Base-by-base conservation (phyloP, 1,140 invertebrate genomes). In the Olivierus martensii region DNA sequence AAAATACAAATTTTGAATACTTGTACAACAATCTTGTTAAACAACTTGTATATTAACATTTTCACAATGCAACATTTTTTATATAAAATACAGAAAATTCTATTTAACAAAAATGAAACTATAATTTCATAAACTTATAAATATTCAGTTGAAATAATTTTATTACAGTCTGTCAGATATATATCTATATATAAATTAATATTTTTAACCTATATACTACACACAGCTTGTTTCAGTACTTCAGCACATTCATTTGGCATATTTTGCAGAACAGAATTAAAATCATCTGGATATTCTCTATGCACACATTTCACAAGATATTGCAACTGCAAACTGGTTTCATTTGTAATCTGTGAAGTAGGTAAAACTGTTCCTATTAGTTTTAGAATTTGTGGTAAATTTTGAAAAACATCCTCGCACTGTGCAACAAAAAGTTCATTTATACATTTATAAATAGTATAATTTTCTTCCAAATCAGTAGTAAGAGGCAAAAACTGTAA, bases 391-490 rank as follows among this genome's bases (percentile, higher is more conserved):
- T 46, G 19, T n/a, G 53, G 53, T 14, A 55, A 39, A 35, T 53
- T 57, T 11, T 53, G 35, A 36, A 50, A 52, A 14, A 57, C 55
- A 39, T 73, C 61, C 22, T 72, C 66, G 58, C 76, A 72, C 0
- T 76, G 75, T 49, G 72, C 69, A 59, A 74, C 67, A 56, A 80
- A 82, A 1, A 87, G 68, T 9, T 72, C 67, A 28, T 71, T 65
- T 47, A 88, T 74, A 61, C 79, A 78, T 51, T 76, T 75, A 50
- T 80, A 79, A 6, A 87, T 75, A 18, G 80, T 76, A 19, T 76
- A 74, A 61, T 84, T 82, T 62, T 88, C 85, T 52, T 79, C 76
- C 57, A 77, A 77, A 66, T 88, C 85, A 67, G 83, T 77, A 54
- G 79, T 76, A 15, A 88, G 63, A 15, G 85, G 85, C 43, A 88